Percentiles rank a stretch among this genome's conserved stretches.
Conservation (phyloP, 2,113 vertebrate species). For the Vimba vimba region DNA sequence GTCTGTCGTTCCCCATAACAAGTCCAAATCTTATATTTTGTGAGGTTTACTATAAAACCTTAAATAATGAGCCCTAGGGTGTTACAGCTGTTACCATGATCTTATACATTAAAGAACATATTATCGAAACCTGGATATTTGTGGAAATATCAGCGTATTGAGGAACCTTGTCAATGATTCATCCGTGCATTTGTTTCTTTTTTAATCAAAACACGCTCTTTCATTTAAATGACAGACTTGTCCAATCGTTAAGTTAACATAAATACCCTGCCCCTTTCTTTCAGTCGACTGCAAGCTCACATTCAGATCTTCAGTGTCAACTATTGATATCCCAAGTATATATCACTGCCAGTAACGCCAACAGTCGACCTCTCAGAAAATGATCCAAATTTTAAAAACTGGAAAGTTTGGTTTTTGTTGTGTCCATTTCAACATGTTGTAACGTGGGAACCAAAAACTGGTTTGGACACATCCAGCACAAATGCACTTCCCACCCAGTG, state of each 20-base stretch:
- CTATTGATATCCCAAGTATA: not conserved
- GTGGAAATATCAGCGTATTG: not conserved
- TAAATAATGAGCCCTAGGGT: not conserved
- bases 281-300: too few relatives aligned
- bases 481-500: not conserved
- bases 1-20: not conserved
- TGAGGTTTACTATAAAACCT: not conserved
- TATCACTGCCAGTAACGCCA: not conserved
- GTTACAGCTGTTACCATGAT: not conserved
- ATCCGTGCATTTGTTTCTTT: too few relatives aligned
- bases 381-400: not conserved
- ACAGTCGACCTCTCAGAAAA: not conserved
- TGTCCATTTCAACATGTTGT: not conserved
- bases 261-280: too few relatives aligned
- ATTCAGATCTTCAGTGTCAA: not conserved
- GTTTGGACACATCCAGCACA: constrained; percentile 18
- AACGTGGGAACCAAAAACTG: constrained; percentile 35
- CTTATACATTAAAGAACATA: not conserved
- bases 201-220: too few relatives aligned
- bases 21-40: not conserved
- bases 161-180: not conserved
- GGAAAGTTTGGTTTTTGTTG: not conserved
- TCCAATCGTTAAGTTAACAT: too few relatives aligned
- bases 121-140: not conserved
- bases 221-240: too few relatives aligned